Evolutionary conservation across 2,113 vertebrate species (phyloP).

Genomic region (Polypterus bichir): DNA sequence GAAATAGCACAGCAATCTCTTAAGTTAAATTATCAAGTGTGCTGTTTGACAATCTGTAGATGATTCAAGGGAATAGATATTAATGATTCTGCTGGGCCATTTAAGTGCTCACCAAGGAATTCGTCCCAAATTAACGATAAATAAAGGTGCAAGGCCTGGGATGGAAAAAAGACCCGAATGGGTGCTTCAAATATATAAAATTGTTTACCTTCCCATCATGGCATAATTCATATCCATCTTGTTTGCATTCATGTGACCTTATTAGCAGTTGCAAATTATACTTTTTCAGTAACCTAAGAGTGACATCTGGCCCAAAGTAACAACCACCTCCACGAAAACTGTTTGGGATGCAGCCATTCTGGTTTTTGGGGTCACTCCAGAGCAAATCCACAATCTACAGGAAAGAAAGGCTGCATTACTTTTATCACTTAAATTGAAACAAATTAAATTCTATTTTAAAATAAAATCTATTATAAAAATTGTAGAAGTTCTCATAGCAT

Average conservation of each 20-base stretch:
- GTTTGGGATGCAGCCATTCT: slow-evolving; percentile 75
- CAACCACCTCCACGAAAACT: slow-evolving; percentile 78
- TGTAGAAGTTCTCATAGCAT: too few relatives aligned
- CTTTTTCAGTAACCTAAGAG: slow-evolving; percentile 55
- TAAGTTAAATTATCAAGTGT: too few relatives aligned
- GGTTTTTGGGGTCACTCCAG: slow-evolving; percentile 85
- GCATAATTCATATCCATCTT: slow-evolving; percentile 81
- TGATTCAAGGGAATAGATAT: too few relatives aligned
- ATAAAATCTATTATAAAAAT: too few relatives aligned
- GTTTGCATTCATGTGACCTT: slow-evolving; percentile 89
- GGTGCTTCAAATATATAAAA: not conserved
- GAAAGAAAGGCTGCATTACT: slow-evolving; percentile 20
- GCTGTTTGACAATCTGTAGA: too few relatives aligned
- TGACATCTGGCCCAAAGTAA: slow-evolving; percentile 87
- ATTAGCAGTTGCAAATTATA: slow-evolving; percentile 76
- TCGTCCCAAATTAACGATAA: not conserved
- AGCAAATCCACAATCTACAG: slow-evolving; percentile 72
- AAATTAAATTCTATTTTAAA: too few relatives aligned
- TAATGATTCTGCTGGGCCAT: not conserved
- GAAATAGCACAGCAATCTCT: too few relatives aligned
- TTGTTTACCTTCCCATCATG: slow-evolving; percentile 72
- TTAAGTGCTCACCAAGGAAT: not conserved
- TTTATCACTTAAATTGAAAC: too few relatives aligned
- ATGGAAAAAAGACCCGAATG: not conserved
- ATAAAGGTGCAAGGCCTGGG: not conserved